Evolutionary conservation across 92 coral and sea anemone genomes (phyloP), one percentile per base, ranked within the genome.

Genomic region (Umimayanthus kanabou): DNA sequence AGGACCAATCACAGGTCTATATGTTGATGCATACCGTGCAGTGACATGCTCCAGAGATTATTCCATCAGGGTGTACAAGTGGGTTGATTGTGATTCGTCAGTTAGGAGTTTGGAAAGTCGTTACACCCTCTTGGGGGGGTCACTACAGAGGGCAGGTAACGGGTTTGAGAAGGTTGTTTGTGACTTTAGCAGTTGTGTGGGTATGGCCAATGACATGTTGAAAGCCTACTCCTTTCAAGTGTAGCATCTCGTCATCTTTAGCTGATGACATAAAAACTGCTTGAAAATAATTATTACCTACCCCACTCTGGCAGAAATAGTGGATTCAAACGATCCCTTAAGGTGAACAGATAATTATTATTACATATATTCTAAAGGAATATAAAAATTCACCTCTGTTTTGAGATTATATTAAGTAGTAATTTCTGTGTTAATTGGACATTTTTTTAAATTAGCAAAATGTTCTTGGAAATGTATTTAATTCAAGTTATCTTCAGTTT

Each of bases 181-280:
- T 92, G 98, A 95, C 66, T 95, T 93, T 82, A 91, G 93, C 13
- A 92, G 96, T 30, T 95, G 98, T 79, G 88, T 95, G 11, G 98
- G 96, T 18, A 86, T 95, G 93, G 98, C 98, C 11, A 95, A 93
- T 90, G 94, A 95, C 84, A 96, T 95, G 37, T 53, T 95, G 72
- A 95, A 95, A 84, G 98, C 96, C 28, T 95, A 95, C 84, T 95
- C 98, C 37, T 95, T 93, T 89, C 98, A 91, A 45, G 92, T 91
- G 37, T 95, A 93, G 45, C 5, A 18, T 13, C 2, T 29, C 9
- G 14, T 11, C 53, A 45, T 45, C 50, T 45, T 45, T 0, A 45
- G 50, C 10, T 45, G 10, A 45, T 45, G 50, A 7, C 7, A 45
- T 4, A 4, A 8, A 45, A 39, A 39, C 42, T 39, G 42, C 42